Evolutionary conservation across 2,113 vertebrate species (phyloP).

Genomic region (Suricata suricatta): DNA sequence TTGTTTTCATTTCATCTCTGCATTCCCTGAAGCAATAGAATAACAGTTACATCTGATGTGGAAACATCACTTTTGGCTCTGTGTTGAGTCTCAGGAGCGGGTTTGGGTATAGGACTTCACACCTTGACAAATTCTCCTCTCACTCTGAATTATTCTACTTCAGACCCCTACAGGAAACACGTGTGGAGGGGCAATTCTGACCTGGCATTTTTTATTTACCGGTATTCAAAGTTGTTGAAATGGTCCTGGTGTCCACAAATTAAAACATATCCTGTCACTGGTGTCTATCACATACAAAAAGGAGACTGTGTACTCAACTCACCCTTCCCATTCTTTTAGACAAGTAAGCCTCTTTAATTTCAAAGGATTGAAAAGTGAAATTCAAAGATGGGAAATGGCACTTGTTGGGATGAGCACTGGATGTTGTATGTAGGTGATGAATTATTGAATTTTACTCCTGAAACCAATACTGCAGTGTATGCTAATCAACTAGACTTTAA

Average conservation of each 20-base stretch:
- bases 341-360: conserved; percentile 12
- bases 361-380: neutral
- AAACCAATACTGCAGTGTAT: too few species aligned
- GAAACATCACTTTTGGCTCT: neutral
- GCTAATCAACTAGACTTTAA: too few species aligned
- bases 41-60: neutral
- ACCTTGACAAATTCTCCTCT: neutral
- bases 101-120: neutral
- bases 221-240: conserved; percentile 11
- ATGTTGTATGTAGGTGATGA: too few species aligned
- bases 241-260: neutral
- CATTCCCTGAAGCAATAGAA: neutral
- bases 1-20: neutral
- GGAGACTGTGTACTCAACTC: neutral
- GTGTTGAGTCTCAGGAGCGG: neutral
- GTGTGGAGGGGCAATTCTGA: neutral
- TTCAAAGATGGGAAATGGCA: too few species aligned
- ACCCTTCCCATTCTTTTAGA: neutral
- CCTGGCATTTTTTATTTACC: neutral
- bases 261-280: neutral
- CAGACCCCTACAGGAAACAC: neutral
- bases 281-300: neutral
- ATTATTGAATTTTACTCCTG: too few species aligned
- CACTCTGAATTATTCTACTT: neutral
- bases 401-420: too few species aligned